These are phyloP conservation scores for Scotopteryx bipunctaria DNA, from an alignment of 2,888 invertebrate genomes.

Conservation along the genomic window DNA sequence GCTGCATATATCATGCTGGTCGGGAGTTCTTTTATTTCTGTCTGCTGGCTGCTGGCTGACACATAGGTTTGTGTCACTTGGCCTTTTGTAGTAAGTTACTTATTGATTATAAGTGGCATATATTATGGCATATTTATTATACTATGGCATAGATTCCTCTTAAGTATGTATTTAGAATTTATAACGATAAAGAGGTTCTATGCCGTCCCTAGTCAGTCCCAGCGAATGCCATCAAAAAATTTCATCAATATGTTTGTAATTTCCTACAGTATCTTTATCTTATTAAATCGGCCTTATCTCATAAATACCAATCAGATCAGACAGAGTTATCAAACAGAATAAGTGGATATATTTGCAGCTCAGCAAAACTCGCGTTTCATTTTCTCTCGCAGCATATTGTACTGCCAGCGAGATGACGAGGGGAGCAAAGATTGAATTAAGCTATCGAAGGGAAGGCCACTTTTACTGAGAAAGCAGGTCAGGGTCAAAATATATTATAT, in stretches of 20 bases:
- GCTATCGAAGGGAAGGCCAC: constrained; percentile 65
- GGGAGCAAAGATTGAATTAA: constrained; percentile 78
- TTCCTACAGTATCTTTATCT: background rate
- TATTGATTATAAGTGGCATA: no score
- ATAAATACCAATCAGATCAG: constrained; percentile 27
- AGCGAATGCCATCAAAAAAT: background rate
- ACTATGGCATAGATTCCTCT: no score
- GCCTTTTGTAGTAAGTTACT: background rate
- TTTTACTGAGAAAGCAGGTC: constrained; percentile 30
- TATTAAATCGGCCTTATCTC: constrained; percentile 21
- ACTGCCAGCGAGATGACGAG: constrained; percentile 58
- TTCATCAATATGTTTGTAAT: background rate
- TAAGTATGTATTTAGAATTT: no score
- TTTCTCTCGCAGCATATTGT: constrained; percentile 64
- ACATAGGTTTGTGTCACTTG: constrained; percentile 47
- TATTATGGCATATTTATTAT: no score
- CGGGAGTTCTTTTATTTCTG: constrained; percentile 65
- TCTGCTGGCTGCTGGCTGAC: constrained; percentile 63
- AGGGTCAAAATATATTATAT: no score
- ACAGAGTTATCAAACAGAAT: constrained; percentile 31
- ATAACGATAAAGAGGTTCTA: no score
- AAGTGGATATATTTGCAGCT: constrained; percentile 36
- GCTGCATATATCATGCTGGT: constrained; percentile 67
- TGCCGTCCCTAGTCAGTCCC: no score
- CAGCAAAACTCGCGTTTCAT: constrained; percentile 59